These are phyloP conservation scores for Ceuthmochares aereus DNA, from an alignment of 2,113 vertebrate genomes.

Conservation along the genomic window DNA sequence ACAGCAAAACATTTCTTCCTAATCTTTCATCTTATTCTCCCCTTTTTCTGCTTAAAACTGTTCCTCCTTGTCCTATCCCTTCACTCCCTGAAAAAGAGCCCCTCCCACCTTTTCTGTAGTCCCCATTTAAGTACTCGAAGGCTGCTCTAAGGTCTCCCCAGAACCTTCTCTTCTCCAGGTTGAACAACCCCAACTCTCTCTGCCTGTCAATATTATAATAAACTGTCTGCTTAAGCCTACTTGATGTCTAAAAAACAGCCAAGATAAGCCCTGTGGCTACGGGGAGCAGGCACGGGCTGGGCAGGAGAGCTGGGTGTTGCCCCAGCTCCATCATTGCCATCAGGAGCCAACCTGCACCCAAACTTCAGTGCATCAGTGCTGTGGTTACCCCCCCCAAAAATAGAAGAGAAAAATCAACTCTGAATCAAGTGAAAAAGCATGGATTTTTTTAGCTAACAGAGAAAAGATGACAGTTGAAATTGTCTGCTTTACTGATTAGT, in stretches of 20 bases:
- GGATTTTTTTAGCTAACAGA: background rate
- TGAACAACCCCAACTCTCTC: too few species aligned
- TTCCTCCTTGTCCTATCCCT: too few species aligned
- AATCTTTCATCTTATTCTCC: too few species aligned
- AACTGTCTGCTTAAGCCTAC: background rate
- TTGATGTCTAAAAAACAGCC: background rate
- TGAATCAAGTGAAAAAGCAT: background rate
- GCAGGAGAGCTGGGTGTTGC: background rate
- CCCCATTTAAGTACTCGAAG: too few species aligned
- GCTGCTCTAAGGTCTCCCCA: too few species aligned
- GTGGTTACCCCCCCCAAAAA: background rate
- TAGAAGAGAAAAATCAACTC: accelerated
- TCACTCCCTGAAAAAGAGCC: too few species aligned
- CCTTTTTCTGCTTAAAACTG: too few species aligned
- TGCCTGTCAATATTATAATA: background rate
- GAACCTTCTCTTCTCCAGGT: too few species aligned
- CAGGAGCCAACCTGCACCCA: background rate
- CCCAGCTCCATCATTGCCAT: background rate
- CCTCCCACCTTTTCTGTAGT: too few species aligned
- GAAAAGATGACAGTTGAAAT: background rate
- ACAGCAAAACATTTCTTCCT: too few species aligned
- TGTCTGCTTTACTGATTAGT: background rate
- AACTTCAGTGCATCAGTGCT: accelerated
- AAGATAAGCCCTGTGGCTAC: accelerated
- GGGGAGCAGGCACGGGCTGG: accelerated